These are phyloP conservation scores for Gymnogyps californianus DNA, from an alignment of 2,113 vertebrate genomes.

Conservation along the genomic window DNA sequence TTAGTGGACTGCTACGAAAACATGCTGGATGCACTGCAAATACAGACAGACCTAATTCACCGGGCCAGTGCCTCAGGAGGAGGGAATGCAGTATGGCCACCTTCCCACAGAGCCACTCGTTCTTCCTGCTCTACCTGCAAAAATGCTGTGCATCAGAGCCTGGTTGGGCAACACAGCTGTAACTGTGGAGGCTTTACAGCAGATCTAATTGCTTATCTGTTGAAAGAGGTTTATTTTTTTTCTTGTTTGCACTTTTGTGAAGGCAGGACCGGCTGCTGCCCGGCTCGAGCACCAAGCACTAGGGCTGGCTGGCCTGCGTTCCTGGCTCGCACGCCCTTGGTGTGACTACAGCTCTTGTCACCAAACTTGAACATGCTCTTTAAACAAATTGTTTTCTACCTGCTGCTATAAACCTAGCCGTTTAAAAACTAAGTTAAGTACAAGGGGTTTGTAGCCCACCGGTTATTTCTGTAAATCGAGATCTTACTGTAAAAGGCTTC, in stretches of 20 bases:
- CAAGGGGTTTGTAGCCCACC: neutral
- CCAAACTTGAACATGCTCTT: neutral
- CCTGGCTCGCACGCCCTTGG: accelerated
- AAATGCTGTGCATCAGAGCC: accelerated
- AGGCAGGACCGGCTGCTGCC: neutral
- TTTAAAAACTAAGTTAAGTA: neutral
- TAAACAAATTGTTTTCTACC: neutral
- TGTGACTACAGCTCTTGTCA: neutral
- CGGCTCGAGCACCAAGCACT: accelerated
- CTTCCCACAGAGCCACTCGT: neutral
- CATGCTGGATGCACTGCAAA: neutral
- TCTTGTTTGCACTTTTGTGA: neutral
- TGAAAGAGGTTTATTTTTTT: too few species aligned
- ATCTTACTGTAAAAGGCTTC: neutral
- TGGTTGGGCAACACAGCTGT: neutral
- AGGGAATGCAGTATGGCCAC: accelerated
- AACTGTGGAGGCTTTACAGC: neutral
- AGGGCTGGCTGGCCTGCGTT: accelerated
- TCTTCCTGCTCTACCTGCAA: neutral
- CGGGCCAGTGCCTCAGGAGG: too few species aligned
- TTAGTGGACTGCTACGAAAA: neutral
- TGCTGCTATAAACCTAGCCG: neutral
- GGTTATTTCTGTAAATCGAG: neutral
- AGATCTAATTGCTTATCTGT: neutral
- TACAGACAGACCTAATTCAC: neutral